These are phyloP conservation scores for Rhabdophis nuchalis DNA, from an alignment of 2,797 vertebrate genomes.

Conservation along the genomic window DNA sequence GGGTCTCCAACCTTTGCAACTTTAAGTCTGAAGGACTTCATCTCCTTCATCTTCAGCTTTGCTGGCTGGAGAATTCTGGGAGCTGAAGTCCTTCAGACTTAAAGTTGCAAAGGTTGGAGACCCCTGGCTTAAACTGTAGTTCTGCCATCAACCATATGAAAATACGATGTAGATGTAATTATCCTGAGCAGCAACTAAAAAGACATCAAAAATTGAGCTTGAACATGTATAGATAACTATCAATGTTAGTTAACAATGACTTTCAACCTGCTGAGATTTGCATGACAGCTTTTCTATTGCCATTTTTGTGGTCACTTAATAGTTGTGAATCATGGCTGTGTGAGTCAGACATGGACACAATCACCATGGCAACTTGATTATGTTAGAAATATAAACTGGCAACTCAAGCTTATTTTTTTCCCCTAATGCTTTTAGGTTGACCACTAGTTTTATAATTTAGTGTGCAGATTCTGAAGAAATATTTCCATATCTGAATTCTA, in stretches of 20 bases:
- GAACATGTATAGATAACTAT: background rate
- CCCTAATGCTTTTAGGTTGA: background rate
- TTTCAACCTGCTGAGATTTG: background rate
- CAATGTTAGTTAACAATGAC: background rate
- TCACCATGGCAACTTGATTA: slow-evolving; percentile 32
- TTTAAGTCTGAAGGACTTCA: too few species aligned
- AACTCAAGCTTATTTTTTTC: slow-evolving; percentile 23
- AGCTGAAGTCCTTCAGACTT: too few species aligned
- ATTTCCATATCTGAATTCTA: background rate
- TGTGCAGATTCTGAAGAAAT: slow-evolving; percentile 12
- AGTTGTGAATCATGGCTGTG: slow-evolving; percentile 5
- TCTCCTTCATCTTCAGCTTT: too few species aligned
- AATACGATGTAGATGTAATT: background rate
- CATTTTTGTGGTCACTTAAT: slow-evolving; percentile 21
- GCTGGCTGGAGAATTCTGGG: too few species aligned
- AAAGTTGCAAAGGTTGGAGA: too few species aligned
- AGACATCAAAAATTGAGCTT: background rate
- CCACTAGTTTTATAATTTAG: background rate
- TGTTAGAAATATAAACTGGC: slow-evolving; percentile 40
- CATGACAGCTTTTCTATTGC: background rate
- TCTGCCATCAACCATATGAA: background rate
- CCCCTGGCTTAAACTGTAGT: background rate
- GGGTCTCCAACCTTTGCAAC: too few species aligned
- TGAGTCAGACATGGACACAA: slow-evolving; percentile 6
- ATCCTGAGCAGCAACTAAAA: background rate